These are phyloP conservation scores for Rhimphoctona megacephalus DNA, from an alignment of 2,888 invertebrate species.

Conservation along the genomic window DNA sequence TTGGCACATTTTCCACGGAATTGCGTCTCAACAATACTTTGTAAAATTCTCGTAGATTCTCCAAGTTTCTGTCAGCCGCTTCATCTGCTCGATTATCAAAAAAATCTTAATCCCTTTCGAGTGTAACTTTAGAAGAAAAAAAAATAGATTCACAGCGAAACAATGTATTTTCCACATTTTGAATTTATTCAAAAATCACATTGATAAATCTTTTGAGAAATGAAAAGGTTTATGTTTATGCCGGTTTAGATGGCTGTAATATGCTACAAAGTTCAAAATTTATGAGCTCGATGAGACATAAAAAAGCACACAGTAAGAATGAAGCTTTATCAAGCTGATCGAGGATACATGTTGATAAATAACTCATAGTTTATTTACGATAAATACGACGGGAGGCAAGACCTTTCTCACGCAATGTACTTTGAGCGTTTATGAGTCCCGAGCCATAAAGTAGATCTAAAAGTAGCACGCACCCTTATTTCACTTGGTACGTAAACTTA, in stretches of 20 bases:
- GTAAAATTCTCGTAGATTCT: conserved; percentile 77
- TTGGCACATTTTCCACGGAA: conserved; percentile 69
- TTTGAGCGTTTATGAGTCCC: conserved; percentile 39
- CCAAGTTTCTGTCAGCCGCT: conserved; percentile 68
- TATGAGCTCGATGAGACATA: conserved; percentile 27
- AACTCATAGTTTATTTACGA: conserved; percentile 55
- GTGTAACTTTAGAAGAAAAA: not conserved
- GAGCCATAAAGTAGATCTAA: not conserved
- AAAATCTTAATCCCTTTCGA: not conserved
- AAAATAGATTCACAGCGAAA: not conserved
- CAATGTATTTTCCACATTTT: not conserved
- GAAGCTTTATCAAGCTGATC: conserved; percentile 18
- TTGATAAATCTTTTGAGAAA: not conserved
- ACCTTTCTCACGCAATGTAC: conserved; percentile 38
- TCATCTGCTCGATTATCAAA: conserved; percentile 71
- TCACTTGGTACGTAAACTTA: not conserved
- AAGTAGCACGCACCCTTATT: conserved; percentile 36
- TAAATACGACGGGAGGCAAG: conserved; percentile 21
- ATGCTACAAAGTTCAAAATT: conserved; percentile 9
- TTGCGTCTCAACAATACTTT: conserved; percentile 75
- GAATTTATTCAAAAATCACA: not conserved
- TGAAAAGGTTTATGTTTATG: not conserved
- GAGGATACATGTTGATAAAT: conserved; percentile 10
- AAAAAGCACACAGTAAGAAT: conserved; percentile 16
- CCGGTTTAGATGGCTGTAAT: not conserved